These are phyloP conservation scores for Ptychoptera contaminata DNA, from an alignment of 2,888 invertebrate genomes.

Conservation along the genomic window DNA sequence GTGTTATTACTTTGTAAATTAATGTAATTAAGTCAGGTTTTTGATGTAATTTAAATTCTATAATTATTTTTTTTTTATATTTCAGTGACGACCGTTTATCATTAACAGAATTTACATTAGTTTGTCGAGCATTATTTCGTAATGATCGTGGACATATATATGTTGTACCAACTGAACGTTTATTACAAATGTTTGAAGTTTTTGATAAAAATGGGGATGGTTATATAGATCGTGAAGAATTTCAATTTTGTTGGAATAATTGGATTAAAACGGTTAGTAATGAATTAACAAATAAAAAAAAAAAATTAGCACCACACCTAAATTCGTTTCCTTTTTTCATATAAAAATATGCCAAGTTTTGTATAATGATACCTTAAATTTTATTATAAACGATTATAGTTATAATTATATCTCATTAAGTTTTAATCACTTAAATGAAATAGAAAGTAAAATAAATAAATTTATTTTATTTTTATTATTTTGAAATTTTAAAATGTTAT, in stretches of 20 bases:
- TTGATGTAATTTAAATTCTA: background rate
- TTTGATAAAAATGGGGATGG: slow-evolving; percentile 67
- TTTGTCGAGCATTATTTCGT: slow-evolving; percentile 73
- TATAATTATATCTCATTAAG: no score
- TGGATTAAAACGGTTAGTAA: slow-evolving; percentile 72
- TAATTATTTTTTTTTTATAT: slow-evolving; percentile 8
- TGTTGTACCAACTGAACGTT: slow-evolving; percentile 49
- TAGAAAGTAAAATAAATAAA: slow-evolving; percentile 7
- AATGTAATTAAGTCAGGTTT: no score
- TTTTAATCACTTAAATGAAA: slow-evolving; percentile 7
- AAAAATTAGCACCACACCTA: background rate
- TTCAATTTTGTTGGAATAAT: slow-evolving; percentile 74
- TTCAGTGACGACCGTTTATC: slow-evolving; percentile 62
- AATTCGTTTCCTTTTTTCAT: slow-evolving; percentile 9
- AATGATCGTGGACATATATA: slow-evolving; percentile 77
- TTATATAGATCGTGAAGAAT: slow-evolving; percentile 66
- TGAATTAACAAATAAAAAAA: background rate
- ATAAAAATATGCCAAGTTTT: slow-evolving; percentile 2
- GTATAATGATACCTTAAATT: no score
- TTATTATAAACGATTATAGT: no score
- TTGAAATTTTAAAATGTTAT: background rate
- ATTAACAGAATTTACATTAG: slow-evolving; percentile 58
- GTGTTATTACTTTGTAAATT: no score
- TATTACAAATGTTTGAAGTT: slow-evolving; percentile 61
- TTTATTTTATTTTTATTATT: background rate